Conservation (phyloP, 1,140 invertebrate species). For the Anthonomus grandis region DNA sequence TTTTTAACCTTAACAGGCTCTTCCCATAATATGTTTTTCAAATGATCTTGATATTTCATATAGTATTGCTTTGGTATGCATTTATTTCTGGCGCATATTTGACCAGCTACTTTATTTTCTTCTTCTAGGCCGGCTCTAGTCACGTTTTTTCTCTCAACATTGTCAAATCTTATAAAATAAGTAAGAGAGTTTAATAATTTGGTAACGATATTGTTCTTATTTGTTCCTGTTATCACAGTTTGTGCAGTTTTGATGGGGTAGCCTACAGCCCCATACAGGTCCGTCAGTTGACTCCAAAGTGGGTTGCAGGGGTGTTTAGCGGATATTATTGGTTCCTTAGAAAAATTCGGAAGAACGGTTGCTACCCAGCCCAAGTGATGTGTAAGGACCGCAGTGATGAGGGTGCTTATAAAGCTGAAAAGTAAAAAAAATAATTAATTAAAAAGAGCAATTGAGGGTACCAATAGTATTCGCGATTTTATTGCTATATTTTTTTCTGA, state of each 20-base stretch:
- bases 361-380: conserved; percentile 89
- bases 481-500: too few relatives aligned
- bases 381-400: conserved; percentile 82
- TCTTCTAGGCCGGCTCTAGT: conserved; percentile 29
- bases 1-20: background rate
- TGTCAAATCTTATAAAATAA: conserved; percentile 79
- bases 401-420: conserved; percentile 84
- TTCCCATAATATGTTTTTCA: conserved; percentile 21
- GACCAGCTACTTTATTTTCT: conserved; percentile 35
- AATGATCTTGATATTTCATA: conserved; percentile 42
- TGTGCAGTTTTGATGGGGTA: conserved; percentile 69
- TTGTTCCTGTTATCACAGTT: conserved; percentile 74
- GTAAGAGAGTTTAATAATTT: conserved; percentile 68
- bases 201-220: conserved; percentile 61
- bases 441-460: background rate
- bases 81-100: conserved; percentile 33
- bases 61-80: conserved; percentile 33
- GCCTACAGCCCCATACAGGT: conserved; percentile 79
- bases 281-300: conserved; percentile 80
- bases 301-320: conserved; percentile 71
- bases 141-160: conserved; percentile 53
- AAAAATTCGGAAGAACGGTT: conserved; percentile 55
- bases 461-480: too few relatives aligned
- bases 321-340: background rate
- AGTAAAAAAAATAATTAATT: background rate